Percentiles rank a stretch among this genome's conserved stretches.
phyloP scores from a whole-genome alignment of 1,140 invertebrate species.

The Ceratina japonica region DNA sequence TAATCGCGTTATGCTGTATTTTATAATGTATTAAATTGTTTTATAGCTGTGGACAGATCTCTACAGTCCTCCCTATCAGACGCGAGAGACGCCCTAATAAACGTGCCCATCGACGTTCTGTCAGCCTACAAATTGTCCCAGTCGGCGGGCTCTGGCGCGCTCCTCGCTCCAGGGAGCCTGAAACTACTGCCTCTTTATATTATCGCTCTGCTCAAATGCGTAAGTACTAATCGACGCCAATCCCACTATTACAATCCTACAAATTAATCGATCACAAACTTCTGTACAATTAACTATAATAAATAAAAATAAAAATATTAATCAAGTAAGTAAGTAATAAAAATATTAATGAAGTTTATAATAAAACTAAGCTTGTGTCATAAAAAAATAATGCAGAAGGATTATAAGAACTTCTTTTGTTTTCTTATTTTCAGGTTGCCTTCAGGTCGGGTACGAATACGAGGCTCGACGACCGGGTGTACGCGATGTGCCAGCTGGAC shows the following conservation, averaged over 20 bases:
- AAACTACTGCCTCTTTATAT: constrained; percentile 93
- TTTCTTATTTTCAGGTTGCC: constrained; percentile 82
- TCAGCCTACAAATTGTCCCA: constrained; percentile 89
- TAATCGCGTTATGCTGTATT: too few relatives aligned
- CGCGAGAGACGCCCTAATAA: constrained; percentile 97
- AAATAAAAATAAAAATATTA: too few relatives aligned
- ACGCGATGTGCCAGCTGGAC: constrained; percentile 96
- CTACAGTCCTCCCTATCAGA: constrained; percentile 91
- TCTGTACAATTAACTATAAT: too few relatives aligned
- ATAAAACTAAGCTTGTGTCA: too few relatives aligned
- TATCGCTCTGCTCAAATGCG: constrained; percentile 93
- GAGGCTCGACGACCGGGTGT: constrained; percentile 94
- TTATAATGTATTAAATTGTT: too few relatives aligned
- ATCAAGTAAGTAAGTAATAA: too few relatives aligned
- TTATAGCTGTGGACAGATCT: constrained; percentile 93
- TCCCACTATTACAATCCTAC: too few relatives aligned
- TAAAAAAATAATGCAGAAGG: too few relatives aligned
- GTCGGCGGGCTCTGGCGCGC: constrained; percentile 83
- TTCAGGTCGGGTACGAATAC: constrained; percentile 93
- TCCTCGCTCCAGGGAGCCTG: constrained; percentile 88
- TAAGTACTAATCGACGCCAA: constrained; percentile 78
- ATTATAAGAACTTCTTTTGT: too few relatives aligned
- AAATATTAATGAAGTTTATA: too few relatives aligned
- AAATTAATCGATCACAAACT: too few relatives aligned
- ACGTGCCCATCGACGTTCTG: constrained; percentile 95